A percentile compares a stretch with the other conserved stretches of the same genome.
Evolutionary conservation across 2,888 invertebrate species (phyloP).

Genomic region (Linyphia triangularis): DNA sequence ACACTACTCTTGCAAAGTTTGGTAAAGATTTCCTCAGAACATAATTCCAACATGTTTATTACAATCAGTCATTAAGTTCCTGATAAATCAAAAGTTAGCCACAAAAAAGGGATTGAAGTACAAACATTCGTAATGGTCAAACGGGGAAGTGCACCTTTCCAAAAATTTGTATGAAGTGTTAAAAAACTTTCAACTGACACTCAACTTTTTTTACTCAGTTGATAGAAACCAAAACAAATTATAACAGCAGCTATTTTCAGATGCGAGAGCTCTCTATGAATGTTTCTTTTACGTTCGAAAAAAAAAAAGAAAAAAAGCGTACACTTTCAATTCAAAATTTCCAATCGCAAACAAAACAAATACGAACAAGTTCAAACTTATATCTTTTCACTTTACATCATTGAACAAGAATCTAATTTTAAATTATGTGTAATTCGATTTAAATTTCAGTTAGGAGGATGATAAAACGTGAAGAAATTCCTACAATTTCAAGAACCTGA

Average conservation of each 20-base stretch:
- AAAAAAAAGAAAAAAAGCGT: constrained; percentile 10
- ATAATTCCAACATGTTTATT: constrained; percentile 45
- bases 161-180: not conserved
- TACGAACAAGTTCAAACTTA: not conserved
- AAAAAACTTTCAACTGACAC: not conserved
- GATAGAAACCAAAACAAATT: constrained; percentile 18
- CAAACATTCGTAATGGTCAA: not conserved
- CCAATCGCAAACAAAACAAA: not conserved
- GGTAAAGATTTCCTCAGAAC: not conserved
- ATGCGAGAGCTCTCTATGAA: not conserved
- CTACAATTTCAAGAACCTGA: constrained; percentile 3
- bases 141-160: not conserved
- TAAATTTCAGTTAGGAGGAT: constrained; percentile 16
- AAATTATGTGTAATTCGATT: not conserved
- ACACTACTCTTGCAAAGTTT: constrained; percentile 1
- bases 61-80: not conserved
- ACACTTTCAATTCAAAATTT: constrained; percentile 1
- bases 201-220: not conserved
- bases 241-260: not conserved
- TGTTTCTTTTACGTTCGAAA: not conserved
- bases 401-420: not conserved
- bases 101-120: not conserved
- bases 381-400: constrained; percentile 1
- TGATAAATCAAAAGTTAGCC: constrained; percentile 22
- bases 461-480: constrained; percentile 10